Evolutionary conservation across 1,140 invertebrate genomes (phyloP), one percentile per base, ranked within the genome.

Genomic region (Aphaenogaster floridana): DNA sequence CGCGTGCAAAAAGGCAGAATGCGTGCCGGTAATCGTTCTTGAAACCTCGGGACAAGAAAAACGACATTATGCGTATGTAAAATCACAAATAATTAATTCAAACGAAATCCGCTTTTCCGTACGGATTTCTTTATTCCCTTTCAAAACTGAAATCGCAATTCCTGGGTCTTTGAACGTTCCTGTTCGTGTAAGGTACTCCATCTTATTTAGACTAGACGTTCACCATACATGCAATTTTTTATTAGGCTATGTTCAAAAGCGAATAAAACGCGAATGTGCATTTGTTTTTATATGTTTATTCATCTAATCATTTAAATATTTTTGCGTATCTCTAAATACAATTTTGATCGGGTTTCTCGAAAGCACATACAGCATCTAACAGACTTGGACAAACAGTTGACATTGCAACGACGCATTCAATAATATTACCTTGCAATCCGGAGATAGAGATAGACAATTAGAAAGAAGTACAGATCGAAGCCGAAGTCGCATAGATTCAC

Each of bases 261-360:
- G 4, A 71, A 57, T 81, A 57, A 81, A 50, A 66, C 11, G 15
- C 42, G 17, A 5, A 2, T n/a, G 28, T 63, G 15, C 21, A 13
- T 78, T n/a, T 64, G 9, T 64, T 78, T n/a, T 48, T n/a, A 78
- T 50, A 9, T 57, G 5, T 54, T 36, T 78, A 63, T 78, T 78
- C 39, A 48, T 48, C 28, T 64, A 64, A 15, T 66, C 17, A n/a
- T 64, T 28, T n/a, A 8, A 11, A 78, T 54, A 69, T 28, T 17
- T 68, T 21, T 54, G n/a, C n/a, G 8, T n/a, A 71, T 57, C 9
- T 13, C 17, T 45, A 71, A 52, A 15, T 57, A 69, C 21, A 69
- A 81, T 45, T 45, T 57, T 39, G 17, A 79, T 4, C 15, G 9
- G 36, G 28, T 28, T 28, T 36, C 9, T 63, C 36, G 1, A 48